phyloP scores from a whole-genome alignment of 2,113 vertebrate genomes.

The Nesoenas mayeri region DNA sequence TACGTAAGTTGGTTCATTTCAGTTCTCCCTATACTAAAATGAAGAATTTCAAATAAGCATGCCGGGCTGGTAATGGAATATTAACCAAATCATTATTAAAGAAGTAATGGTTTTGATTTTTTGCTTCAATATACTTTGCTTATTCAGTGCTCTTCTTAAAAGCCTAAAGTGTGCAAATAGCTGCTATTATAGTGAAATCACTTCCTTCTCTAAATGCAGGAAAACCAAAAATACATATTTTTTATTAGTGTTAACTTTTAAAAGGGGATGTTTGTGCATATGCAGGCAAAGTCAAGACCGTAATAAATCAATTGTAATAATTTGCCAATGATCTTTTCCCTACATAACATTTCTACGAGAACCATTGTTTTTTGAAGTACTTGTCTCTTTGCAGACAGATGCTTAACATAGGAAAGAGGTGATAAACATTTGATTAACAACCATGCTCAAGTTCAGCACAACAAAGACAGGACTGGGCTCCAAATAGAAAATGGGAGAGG shows the following conservation, averaged over 20 bases:
- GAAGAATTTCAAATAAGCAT: rapidly evolving
- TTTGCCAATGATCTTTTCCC: background rate
- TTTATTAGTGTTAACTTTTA: background rate
- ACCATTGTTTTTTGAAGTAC: background rate
- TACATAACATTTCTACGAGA: background rate
- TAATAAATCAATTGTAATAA: background rate
- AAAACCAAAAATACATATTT: background rate
- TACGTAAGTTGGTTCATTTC: constrained; percentile 78
- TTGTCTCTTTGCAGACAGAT: background rate
- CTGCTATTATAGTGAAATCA: background rate
- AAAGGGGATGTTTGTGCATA: background rate
- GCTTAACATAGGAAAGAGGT: background rate
- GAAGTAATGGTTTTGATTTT: background rate
- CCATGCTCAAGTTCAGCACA: background rate
- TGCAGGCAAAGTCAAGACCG: background rate
- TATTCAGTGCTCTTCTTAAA: background rate
- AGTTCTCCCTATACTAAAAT: background rate
- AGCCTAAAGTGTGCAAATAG: background rate
- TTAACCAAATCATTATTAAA: background rate
- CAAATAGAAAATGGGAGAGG: background rate
- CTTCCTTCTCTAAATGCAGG: background rate
- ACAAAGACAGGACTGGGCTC: background rate
- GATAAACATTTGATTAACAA: background rate
- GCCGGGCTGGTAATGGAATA: background rate
- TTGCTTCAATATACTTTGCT: background rate